A percentile compares a stretch with the other conserved stretches of the same genome.
Conservation (phyloP, 2,113 vertebrate genomes). For the Melanerpes aurifrons region DNA sequence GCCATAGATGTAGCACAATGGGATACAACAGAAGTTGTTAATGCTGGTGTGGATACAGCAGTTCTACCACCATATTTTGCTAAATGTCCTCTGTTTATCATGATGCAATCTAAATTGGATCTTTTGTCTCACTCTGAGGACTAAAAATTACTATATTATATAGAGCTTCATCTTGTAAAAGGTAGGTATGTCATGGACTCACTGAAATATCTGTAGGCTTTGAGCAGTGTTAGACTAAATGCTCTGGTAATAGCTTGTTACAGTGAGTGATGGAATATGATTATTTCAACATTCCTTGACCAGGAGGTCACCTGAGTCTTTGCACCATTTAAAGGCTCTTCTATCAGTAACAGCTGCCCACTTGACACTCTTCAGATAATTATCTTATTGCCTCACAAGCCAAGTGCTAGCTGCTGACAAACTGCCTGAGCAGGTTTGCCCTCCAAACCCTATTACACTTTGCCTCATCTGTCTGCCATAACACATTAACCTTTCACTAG, state of each 20-base stretch:
- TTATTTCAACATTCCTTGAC: conserved; percentile 17
- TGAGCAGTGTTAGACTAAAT: conserved; percentile 28
- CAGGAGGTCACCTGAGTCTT: conserved; percentile 1
- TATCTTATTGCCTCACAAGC: background rate
- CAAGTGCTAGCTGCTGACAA: background rate
- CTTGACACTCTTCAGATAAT: conserved; percentile 12
- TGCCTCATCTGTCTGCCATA: background rate
- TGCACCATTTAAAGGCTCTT: background rate
- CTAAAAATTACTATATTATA: background rate
- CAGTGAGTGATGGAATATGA: conserved; percentile 9
- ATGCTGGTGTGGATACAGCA: background rate
- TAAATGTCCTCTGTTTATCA: background rate
- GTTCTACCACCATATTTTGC: background rate
- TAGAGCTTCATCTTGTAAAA: conserved; percentile 7
- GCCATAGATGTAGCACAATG: accelerated
- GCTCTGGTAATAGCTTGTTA: conserved; percentile 2
- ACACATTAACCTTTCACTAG: conserved; percentile 5
- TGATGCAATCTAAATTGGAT: background rate
- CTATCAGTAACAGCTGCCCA: background rate
- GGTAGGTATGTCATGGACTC: background rate
- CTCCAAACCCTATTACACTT: background rate
- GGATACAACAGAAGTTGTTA: background rate
- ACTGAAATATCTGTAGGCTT: background rate
- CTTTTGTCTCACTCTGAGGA: background rate
- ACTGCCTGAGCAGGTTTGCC: background rate